Evolutionary conservation across 2,888 invertebrate species (phyloP).

Genomic region (Hypomecis punctinalis): DNA sequence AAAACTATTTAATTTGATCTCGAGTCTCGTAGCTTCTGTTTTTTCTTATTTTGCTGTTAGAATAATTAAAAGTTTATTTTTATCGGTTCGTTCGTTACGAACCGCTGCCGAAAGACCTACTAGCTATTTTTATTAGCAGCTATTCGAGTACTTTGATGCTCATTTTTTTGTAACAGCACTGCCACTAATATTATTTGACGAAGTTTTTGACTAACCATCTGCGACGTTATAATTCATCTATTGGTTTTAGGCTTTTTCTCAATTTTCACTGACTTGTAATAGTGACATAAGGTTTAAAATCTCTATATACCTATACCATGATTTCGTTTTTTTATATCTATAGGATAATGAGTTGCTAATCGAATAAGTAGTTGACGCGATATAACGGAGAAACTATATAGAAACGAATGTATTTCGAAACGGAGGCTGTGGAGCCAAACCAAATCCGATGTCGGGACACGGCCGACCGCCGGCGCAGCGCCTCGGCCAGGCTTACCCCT

Average conservation of each 20-base stretch:
- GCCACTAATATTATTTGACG: conserved; percentile 61
- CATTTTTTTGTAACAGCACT: conserved; percentile 48
- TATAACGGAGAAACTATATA: conserved; percentile 66
- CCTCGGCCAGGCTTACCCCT: too few relatives aligned
- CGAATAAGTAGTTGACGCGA: conserved; percentile 54
- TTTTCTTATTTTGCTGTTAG: conserved; percentile 62
- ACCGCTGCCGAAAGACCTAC: conserved; percentile 56
- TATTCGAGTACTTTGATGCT: conserved; percentile 33
- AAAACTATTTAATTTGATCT: conserved; percentile 67
- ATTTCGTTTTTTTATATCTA: conserved; percentile 46
- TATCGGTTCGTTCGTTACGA: conserved; percentile 59
- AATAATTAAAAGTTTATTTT: conserved; percentile 68
- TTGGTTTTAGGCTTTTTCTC: conserved; percentile 29
- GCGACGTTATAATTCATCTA: conserved; percentile 19
- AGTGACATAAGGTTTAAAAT: conserved; percentile 30
- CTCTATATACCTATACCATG: conserved; percentile 43
- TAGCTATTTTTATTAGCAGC: conserved; percentile 51
- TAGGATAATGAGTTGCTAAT: conserved; percentile 52
- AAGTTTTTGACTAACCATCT: conserved; percentile 32
- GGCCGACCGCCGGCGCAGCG: conserved; percentile 42
- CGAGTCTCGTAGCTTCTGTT: conserved; percentile 71
- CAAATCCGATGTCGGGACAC: conserved; percentile 65
- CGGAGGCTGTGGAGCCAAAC: conserved; percentile 77
- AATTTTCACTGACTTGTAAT: conserved; percentile 13
- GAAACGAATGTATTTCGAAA: conserved; percentile 66